Conservation (phyloP, 2,888 invertebrate genomes). For the Dioctria rufipes region DNA sequence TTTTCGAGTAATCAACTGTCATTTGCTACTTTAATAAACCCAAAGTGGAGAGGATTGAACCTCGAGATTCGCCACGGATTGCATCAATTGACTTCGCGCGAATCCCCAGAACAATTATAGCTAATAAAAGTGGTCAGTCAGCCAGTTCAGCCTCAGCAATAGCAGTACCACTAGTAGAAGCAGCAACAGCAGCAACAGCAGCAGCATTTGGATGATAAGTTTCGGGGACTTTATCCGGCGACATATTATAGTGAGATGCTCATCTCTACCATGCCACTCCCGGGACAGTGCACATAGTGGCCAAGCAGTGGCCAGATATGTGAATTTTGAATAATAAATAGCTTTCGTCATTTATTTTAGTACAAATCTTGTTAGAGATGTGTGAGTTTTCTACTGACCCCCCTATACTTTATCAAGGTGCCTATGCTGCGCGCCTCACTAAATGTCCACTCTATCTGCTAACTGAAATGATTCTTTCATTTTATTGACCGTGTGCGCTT, state of each 20-base stretch:
- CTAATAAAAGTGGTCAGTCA: conserved; percentile 23
- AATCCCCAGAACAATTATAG: conserved; percentile 42
- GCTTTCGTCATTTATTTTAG: conserved; percentile 31
- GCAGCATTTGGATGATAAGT: conserved; percentile 1
- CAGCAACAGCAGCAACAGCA: background rate
- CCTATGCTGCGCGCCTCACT: background rate
- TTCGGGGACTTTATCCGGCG: background rate
- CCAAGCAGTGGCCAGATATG: conserved; percentile 28
- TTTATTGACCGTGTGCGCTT: background rate
- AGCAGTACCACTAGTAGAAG: background rate
- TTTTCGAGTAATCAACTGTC: conserved; percentile 41
- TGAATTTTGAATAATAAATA: conserved; percentile 40
- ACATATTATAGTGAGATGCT: background rate
- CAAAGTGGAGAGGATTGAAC: conserved; percentile 3
- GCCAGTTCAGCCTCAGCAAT: background rate
- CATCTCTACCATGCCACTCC: background rate
- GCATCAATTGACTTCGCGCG: conserved; percentile 50
- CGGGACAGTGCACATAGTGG: no score
- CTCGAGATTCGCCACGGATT: conserved; percentile 43
- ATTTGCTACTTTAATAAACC: conserved; percentile 22
- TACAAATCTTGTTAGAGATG: background rate
- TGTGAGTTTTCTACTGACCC: background rate
- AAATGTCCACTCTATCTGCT: conserved; percentile 16
- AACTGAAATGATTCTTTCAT: conserved; percentile 12
- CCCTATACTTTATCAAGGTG: background rate